Base-by-base conservation (phyloP, 2,888 invertebrate genomes). In the Agrochola litura region DNA sequence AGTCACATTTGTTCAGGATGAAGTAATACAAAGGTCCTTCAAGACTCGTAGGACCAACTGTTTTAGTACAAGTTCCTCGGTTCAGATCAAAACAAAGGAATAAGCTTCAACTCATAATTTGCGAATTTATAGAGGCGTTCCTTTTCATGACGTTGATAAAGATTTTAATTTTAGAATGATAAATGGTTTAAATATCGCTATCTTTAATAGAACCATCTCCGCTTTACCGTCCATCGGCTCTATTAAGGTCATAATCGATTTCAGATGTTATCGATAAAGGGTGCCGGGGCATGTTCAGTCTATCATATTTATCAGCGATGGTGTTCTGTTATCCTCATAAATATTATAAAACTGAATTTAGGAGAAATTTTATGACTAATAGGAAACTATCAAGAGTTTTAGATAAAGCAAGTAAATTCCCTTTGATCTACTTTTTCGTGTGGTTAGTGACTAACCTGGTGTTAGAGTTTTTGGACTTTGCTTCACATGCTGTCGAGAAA, bases 241-340 rank as follows among this genome's bases (percentile, higher is more conserved):
- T 77, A 82, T 77, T 85, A 77, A 58, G 73, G 60, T 56, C 66
- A 60, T 83, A 83, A 83, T 85, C 82, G 85, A 73, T 83, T 82
- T 61, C 69, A 71, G 85, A 83, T 83, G n/a, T 67, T 83, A 85
- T 83, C 85, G 73, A 73, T 63, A 77, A 67, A 69, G 64, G 70
- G 70, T 76, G 49, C 69, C 73, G 85, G 66, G 68, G 37, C 58
- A 66, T 73, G 72, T 76, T 61, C 60, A 54, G 43, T 8, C 37
- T 85, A 70, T 85, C 72, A 58, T 56, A 49, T 70, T 66, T 56
- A 85, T 83, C 65, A 60, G 72, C 67, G 56, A 72, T 69, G 67
- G 25, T 73, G 54, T 65, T 63, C 19, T 46, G 43, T 78, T 61
- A 78, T 78, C 78, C n/a, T n/a, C 56, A 19, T 54, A 46, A 14